Evolutionary conservation across 64 coral and sea anemone species (phyloP), one percentile per base, ranked within the genome.

Genomic region (Astreopora myriophthalma): DNA sequence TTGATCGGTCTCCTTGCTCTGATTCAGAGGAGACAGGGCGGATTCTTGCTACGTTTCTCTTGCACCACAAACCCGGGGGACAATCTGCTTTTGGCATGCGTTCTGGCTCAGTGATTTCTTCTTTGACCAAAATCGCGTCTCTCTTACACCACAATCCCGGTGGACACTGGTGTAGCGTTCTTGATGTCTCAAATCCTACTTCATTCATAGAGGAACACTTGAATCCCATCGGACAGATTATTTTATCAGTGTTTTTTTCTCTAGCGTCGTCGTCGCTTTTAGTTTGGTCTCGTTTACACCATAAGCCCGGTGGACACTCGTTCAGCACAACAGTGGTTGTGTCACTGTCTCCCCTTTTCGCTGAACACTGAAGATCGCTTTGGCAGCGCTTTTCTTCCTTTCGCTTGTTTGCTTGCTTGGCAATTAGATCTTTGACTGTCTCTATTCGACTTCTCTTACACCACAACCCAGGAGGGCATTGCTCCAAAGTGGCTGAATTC

Each of bases 121-220:
- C 79, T 31, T 79, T 52, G 75, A 25, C 48, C 0, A 22, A 29
- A 73, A 72, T 52, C 28, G 38, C 55, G 22, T 76, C 79, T 75
- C 69, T 71, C 48, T 85, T 92, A 25, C 89, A 92, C 89, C 89
- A 92, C 68, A 92, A 34, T 25, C 89, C 89, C 8, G 89, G 89
- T 46, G 89, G 89, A 63, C 90, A 92, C 0, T 42, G 24, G 6
- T 10, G 34, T 30, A 73, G 29, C 22, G 70, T 58, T 22, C 19
- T 20, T 27, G 38, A 55, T 20, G 34, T 64, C 28, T 74, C 49
- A 61, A 49, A 71, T 33, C 51, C 68, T 0, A 22, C 28, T 6
- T 52, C 51, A 24, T 58, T 55, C 89, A 70, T 79, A 32, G 33
- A 33, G 33, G 20, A 29, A 27, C 89, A 91, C 77, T 44, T 30